Evolutionary conservation across 2,113 vertebrate genomes (phyloP).

Genomic region (Nematolebias whitei): DNA sequence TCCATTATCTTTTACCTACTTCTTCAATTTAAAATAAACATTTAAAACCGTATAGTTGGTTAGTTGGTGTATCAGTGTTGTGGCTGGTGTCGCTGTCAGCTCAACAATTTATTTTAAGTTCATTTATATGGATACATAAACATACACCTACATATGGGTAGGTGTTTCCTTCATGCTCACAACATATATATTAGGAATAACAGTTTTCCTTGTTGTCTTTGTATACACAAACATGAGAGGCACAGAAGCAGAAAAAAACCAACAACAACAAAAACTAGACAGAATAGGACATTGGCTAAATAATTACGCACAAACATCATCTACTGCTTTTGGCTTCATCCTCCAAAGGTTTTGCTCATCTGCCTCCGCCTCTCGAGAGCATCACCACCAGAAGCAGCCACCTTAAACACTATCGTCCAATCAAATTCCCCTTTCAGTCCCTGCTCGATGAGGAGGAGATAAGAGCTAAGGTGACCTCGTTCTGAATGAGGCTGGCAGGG

Average conservation of each 20-base stretch:
- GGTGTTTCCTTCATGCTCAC: background rate
- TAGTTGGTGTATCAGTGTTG: too few species aligned
- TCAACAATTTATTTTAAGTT: too few species aligned
- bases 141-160: background rate
- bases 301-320: constrained; percentile 32
- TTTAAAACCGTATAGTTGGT: too few species aligned
- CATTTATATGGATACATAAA: background rate
- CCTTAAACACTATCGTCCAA: constrained; percentile 32
- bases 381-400: background rate
- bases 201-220: background rate
- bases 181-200: background rate
- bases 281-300: constrained; percentile 41
- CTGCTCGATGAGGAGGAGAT: constrained; percentile 41
- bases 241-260: too few species aligned
- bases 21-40: too few species aligned
- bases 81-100: too few species aligned
- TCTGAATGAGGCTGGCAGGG: constrained; percentile 38
- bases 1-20: too few species aligned
- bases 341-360: background rate
- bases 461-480: constrained; percentile 64
- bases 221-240: constrained; percentile 1
- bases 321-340: constrained; percentile 13
- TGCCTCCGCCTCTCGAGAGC: background rate
- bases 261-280: background rate
- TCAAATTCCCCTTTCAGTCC: constrained; percentile 50